These are phyloP conservation scores for Cataglyphis cursor DNA, from an alignment of 2,888 invertebrate genomes.

Conservation along the genomic window DNA sequence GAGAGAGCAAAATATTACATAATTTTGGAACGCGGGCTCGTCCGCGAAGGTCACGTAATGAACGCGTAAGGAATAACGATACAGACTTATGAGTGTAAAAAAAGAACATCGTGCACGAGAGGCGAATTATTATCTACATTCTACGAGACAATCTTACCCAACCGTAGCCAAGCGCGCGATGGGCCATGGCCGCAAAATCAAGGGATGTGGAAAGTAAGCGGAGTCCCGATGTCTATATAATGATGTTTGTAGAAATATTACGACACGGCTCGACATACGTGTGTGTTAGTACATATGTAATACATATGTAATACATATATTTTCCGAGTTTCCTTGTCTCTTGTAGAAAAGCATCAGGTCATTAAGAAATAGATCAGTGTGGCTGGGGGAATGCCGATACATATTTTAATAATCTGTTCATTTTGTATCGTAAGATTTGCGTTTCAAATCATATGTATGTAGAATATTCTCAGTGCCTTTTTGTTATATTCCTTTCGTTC, in stretches of 20 bases:
- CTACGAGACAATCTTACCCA: conserved; percentile 10
- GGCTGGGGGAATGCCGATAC: neutral
- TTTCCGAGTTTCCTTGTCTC: conserved; percentile 17
- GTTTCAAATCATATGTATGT: neutral
- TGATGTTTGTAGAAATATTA: conserved; percentile 6
- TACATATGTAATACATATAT: neutral
- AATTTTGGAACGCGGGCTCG: conserved; percentile 31
- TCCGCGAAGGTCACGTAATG: conserved; percentile 25
- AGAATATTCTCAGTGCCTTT: neutral
- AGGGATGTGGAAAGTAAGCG: conserved; percentile 19
- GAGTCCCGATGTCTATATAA: neutral
- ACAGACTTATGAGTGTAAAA: conserved; percentile 16
- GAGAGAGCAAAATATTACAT: conserved; percentile 38
- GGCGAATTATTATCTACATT: conserved; percentile 46
- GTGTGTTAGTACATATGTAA: neutral
- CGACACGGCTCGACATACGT: neutral
- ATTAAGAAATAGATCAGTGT: neutral
- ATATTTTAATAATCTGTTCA: neutral
- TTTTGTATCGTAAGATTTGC: neutral
- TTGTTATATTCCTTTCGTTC: neutral
- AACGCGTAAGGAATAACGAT: conserved; percentile 35
- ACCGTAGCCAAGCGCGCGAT: conserved; percentile 3
- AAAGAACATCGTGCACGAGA: neutral
- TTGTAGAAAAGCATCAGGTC: neutral
- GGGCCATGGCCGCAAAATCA: conserved; percentile 46